phyloP scores from a whole-genome alignment of 2,888 invertebrate genomes.

The Chesias legatella region DNA sequence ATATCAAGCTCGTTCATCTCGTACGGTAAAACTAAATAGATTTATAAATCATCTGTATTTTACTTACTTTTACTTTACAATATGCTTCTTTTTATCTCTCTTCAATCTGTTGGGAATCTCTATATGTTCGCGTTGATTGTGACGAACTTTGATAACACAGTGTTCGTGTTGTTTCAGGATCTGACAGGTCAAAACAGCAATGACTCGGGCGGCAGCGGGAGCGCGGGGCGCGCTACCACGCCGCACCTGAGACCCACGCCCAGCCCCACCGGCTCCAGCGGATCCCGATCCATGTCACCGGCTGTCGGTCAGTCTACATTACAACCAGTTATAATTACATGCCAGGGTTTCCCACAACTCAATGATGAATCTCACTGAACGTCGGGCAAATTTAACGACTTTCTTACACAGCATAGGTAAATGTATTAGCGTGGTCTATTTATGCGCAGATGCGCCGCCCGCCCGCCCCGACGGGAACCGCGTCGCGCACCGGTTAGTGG shows the following conservation, averaged over 20 bases:
- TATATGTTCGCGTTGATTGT: no score
- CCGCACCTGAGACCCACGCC: conserved; percentile 92
- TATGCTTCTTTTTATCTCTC: no score
- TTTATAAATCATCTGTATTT: no score
- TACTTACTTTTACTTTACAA: no score
- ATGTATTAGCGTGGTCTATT: conserved; percentile 6
- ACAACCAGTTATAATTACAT: neutral
- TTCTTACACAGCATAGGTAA: conserved; percentile 1
- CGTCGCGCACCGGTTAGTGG: conserved; percentile 46
- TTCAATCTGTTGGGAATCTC: no score
- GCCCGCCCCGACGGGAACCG: conserved; percentile 36
- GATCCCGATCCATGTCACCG: conserved; percentile 98
- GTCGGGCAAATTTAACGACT: neutral
- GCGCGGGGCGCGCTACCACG: conserved; percentile 81
- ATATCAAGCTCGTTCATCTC: no score
- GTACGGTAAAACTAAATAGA: no score
- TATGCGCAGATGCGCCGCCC: conserved; percentile 4
- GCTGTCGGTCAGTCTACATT: conserved; percentile 89
- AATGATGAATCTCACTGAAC: conserved; percentile 1
- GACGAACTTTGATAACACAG: no score
- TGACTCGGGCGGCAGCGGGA: conserved; percentile 90
- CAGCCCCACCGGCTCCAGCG: conserved; percentile 95
- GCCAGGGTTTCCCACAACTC: neutral
- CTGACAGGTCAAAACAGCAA: conserved; percentile 92
- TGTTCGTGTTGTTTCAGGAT: conserved; percentile 82